Base-by-base conservation (phyloP, 2,113 vertebrate genomes). In the Struthidea cinerea region DNA sequence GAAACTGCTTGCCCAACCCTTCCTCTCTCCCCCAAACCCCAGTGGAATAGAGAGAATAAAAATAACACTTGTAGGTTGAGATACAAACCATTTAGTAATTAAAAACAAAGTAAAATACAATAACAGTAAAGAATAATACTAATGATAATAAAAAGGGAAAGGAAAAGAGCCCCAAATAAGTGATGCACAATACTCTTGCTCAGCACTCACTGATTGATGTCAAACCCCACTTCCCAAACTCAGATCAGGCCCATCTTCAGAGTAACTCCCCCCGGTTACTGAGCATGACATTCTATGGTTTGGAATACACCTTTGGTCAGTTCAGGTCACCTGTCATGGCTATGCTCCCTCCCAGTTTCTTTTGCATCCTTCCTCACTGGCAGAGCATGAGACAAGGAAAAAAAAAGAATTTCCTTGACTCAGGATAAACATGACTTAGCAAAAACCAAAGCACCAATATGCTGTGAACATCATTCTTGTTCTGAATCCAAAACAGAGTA, bases 161-260 rank as follows among this genome's bases (percentile, higher is more conserved):
- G 10, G 16, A 35, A 17, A 42, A 32, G 13, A 49, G 16, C 26
- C 3, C 27, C 7, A 35, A 20, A 17, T 15, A n/a, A 56, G 24
- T 30, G 30, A 42, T 26, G 26, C 13, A 30, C 21, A 76, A 17
- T 30, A 50, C 16, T 32, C 4, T 42, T 35, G 10, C 16, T n/a
- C 16, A 41, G 10, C 8, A n/a, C 16, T 7, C 35, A 28, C 50
- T 56, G n/a, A n/a, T 24, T 30, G 15, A 56, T 24, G 21, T 30
- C 61, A 76, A 44, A 44, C 6, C 13, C 21, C 13, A 21, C 14
- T 67, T 76, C 52, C 56, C 6, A 56, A 50, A 32, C 16, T 35
- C 35, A 32, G 16, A 44, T 35, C 35, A 76, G 6, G 12, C 3
- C 6, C 3, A 7, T 1, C 20, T 67, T 35, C 61, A 3, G 2